These are phyloP conservation scores for Bambusicola thoracicus DNA, from an alignment of 2,113 vertebrate species.

Conservation along the genomic window DNA sequence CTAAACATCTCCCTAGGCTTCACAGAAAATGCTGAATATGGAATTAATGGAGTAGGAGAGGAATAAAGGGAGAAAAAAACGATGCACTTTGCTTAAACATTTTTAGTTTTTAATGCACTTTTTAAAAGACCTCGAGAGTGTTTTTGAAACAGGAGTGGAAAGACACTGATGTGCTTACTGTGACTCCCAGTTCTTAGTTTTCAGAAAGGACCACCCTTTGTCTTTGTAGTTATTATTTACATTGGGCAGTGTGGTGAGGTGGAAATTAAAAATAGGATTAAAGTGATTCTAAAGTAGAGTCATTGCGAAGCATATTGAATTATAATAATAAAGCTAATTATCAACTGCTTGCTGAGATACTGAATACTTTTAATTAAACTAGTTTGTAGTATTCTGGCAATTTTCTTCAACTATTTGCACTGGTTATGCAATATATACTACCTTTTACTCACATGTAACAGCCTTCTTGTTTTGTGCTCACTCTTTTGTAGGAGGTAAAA, in stretches of 20 bases:
- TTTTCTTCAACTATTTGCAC: conserved; percentile 42
- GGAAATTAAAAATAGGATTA: conserved; percentile 75
- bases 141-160: conserved; percentile 4
- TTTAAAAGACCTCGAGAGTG: conserved; percentile 6
- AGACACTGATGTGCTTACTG: background rate
- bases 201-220: conserved; percentile 56
- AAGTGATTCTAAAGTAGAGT: conserved; percentile 55
- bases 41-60: conserved; percentile 22
- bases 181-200: conserved; percentile 27
- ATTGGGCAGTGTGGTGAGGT: conserved; percentile 42
- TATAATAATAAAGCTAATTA: conserved; percentile 67
- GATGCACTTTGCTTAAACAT: conserved; percentile 40
- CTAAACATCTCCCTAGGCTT: conserved; percentile 1
- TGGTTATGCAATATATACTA: background rate
- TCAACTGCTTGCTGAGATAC: conserved; percentile 60
- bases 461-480: background rate
- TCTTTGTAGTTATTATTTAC: conserved; percentile 50
- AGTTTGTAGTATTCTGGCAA: conserved; percentile 32
- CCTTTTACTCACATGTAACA: background rate
- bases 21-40: conserved; percentile 31
- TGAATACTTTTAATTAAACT: conserved; percentile 63
- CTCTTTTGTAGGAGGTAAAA: background rate
- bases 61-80: conserved; percentile 24
- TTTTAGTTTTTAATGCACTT: background rate
- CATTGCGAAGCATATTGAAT: conserved; percentile 62